A percentile compares a stretch with the other conserved stretches of the same genome.
Conservation (phyloP, 2,797 vertebrate genomes). For the Pempheris klunzingeri region DNA sequence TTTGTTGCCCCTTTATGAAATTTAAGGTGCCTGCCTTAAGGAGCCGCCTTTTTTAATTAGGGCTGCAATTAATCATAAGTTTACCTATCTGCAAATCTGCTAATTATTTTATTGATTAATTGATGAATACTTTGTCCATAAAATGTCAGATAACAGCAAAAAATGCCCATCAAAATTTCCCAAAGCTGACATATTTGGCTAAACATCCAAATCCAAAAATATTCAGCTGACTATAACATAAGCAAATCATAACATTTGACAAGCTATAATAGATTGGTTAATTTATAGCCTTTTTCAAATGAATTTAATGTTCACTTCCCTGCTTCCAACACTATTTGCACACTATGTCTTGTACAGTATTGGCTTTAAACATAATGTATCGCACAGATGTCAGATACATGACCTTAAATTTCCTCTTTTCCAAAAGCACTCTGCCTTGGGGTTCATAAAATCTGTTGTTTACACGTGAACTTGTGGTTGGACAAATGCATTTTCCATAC, state of each 20-base stretch:
- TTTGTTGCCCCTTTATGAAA: background rate
- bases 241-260: background rate
- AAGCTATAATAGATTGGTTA: background rate
- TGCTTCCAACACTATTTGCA: background rate
- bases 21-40: background rate
- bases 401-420: slow-evolving; percentile 46
- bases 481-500: slow-evolving; percentile 58
- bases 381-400: slow-evolving; percentile 58
- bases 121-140: background rate
- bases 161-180: background rate
- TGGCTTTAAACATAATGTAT: slow-evolving; percentile 43
- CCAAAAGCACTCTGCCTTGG: slow-evolving; percentile 24
- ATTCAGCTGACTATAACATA: background rate
- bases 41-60: background rate
- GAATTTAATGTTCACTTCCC: background rate
- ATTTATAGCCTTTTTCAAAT: background rate
- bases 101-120: background rate
- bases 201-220: background rate
- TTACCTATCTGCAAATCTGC: too few species aligned
- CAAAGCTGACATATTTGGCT: background rate
- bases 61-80: background rate
- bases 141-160: background rate
- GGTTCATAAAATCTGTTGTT: slow-evolving; percentile 62
- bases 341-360: slow-evolving; percentile 5
- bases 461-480: slow-evolving; percentile 50